Conservation (phyloP, 1,140 invertebrate genomes). For the Laupala kohalensis region DNA sequence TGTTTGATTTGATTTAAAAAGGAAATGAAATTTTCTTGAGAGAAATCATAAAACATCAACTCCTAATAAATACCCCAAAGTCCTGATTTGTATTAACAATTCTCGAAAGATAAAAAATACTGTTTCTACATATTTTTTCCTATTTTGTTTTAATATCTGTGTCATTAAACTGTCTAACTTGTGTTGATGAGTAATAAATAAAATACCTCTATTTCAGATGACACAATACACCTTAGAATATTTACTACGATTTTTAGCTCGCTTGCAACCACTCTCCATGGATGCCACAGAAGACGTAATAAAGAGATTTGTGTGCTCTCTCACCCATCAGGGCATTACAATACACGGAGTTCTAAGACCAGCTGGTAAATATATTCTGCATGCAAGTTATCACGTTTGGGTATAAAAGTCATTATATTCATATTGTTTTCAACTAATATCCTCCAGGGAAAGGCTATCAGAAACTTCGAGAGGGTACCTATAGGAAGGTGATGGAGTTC, state of each 20-base stretch:
- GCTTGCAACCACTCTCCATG: slow-evolving; percentile 43
- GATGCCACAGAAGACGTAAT: slow-evolving; percentile 42
- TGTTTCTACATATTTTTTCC: no score
- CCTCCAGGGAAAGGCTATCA: slow-evolving; percentile 30
- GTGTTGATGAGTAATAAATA: no score
- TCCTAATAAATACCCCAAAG: no score
- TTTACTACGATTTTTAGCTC: slow-evolving; percentile 51
- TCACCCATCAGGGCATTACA: slow-evolving; percentile 47
- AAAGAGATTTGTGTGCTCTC: slow-evolving; percentile 43
- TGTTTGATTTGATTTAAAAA: no score
- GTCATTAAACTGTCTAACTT: no score
- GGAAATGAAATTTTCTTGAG: no score
- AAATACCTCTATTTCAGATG: slow-evolving; percentile 41
- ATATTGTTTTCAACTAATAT: slow-evolving; percentile 6
- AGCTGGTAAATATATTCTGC: slow-evolving; percentile 1
- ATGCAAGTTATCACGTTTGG: background rate
- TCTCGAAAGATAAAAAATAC: no score
- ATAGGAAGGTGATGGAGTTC: slow-evolving; percentile 34
- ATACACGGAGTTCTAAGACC: slow-evolving; percentile 29
- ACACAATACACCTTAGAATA: slow-evolving; percentile 56
- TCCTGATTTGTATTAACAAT: no score
- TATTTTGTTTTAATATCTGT: no score
- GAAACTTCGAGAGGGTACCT: slow-evolving; percentile 36
- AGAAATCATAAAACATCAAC: no score
- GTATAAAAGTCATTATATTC: slow-evolving; percentile 3